These are phyloP conservation scores for Ophiothrix spiculata DNA, from an alignment of 35 echinoderm and acorn worm species.

Conservation along the genomic window DNA sequence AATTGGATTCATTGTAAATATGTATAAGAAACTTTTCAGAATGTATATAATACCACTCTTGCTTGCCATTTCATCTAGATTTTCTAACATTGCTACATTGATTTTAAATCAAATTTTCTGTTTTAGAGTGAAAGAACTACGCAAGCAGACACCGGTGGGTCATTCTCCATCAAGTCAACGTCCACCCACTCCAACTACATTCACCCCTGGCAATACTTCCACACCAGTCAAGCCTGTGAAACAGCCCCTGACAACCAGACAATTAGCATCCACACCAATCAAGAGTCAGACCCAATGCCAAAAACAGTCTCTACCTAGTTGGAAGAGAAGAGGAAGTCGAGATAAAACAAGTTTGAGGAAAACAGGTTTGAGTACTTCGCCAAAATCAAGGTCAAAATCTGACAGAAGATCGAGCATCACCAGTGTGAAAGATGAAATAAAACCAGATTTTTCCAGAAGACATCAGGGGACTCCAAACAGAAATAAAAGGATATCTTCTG, in stretches of 20 bases:
- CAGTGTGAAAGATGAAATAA: no score
- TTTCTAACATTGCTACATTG: no score
- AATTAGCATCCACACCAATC: background rate
- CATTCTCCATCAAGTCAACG: background rate
- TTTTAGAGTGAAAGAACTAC: conserved; percentile 77
- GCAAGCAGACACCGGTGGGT: conserved; percentile 32
- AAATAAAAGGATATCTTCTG: background rate
- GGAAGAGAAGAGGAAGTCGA: background rate
- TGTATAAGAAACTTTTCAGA: no score
- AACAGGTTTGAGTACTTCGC: background rate
- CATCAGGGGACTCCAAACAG: no score
- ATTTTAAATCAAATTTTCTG: conserved; percentile 13
- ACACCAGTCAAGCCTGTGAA: conserved; percentile 60
- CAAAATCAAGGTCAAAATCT: no score
- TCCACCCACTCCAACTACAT: conserved; percentile 68
- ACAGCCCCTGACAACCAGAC: conserved; percentile 5
- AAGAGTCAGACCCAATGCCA: conserved; percentile 9
- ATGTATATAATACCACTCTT: no score
- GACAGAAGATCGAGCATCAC: no score
- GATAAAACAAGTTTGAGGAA: background rate
- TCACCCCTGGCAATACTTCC: conserved; percentile 71
- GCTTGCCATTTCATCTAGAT: no score
- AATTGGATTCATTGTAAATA: no score
- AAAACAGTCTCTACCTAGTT: background rate
- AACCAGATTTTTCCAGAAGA: no score